Percentiles rank a stretch among this genome's conserved stretches.
Evolutionary conservation across 1,140 invertebrate genomes (phyloP).

Genomic region (Aphelinus atriplicis): DNA sequence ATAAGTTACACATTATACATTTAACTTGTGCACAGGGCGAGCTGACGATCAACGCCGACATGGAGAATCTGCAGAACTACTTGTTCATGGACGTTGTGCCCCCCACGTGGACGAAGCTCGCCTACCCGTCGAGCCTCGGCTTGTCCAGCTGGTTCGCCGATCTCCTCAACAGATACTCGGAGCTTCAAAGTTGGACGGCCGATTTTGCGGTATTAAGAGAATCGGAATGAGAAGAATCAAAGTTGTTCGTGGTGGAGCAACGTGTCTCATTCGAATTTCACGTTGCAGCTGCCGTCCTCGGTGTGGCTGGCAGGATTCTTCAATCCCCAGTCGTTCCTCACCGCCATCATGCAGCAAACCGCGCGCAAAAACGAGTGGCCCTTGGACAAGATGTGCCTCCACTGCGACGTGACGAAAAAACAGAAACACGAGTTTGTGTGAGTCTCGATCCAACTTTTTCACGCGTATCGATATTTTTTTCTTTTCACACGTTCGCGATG

Average conservation of each 20-base stretch:
- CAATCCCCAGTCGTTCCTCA: conserved; percentile 96
- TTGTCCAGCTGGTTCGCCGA: conserved; percentile 91
- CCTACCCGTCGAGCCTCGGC: conserved; percentile 89
- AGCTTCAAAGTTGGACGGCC: conserved; percentile 81
- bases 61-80: conserved; percentile 87
- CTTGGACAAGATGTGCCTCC: conserved; percentile 93
- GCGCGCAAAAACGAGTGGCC: conserved; percentile 96
- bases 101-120: conserved; percentile 81
- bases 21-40: conserved; percentile 74
- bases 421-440: conserved; percentile 84
- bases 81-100: conserved; percentile 90
- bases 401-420: conserved; percentile 95
- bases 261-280: conserved; percentile 73
- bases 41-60: conserved; percentile 89
- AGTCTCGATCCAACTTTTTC: conserved; percentile 30
- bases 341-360: conserved; percentile 97
- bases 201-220: conserved; percentile 74
- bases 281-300: conserved; percentile 76
- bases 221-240: no score
- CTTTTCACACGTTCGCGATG: background rate
- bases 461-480: no score
- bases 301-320: conserved; percentile 96
- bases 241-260: conserved; percentile 69
- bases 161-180: conserved; percentile 79
- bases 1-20: background rate